Conservation (phyloP, 2,113 vertebrate species). For the Laticauda laticaudata region DNA sequence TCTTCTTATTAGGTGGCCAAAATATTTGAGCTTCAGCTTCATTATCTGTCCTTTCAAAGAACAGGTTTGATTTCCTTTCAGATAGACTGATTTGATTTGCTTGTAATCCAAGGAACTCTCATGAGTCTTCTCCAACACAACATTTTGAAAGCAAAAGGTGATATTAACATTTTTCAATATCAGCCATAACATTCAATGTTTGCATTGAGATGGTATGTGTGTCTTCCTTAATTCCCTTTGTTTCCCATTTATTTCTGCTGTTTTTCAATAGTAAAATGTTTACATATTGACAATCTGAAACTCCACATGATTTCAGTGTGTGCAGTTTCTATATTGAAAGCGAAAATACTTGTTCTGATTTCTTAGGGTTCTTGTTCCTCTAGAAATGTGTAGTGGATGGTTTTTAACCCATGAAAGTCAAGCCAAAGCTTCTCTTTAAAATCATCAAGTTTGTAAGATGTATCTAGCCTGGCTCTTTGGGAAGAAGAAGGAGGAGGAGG, state of each 20-base stretch:
- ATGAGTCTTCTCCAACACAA: neutral
- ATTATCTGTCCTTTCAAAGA: neutral
- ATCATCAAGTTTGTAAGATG: neutral
- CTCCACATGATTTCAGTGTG: neutral
- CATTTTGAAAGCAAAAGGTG: neutral
- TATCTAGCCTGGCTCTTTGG: neutral
- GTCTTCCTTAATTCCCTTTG: neutral
- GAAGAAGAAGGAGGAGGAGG: neutral
- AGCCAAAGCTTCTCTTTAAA: neutral
- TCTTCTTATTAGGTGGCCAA: neutral
- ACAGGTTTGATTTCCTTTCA: neutral
- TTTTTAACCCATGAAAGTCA: neutral
- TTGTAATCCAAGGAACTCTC: neutral
- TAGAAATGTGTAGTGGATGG: neutral
- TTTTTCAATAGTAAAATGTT: conserved; percentile 7
- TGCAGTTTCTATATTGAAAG: neutral
- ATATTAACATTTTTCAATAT: conserved; percentile 9
- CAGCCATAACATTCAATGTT: neutral
- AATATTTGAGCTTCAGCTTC: neutral
- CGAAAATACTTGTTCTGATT: neutral
- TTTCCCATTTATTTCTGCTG: neutral
- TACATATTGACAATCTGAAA: neutral
- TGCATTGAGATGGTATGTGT: neutral
- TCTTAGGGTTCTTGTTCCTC: neutral
- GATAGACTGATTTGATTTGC: neutral